Conservation (phyloP, 92 coral and sea anemone species). For the Porites lobata region DNA sequence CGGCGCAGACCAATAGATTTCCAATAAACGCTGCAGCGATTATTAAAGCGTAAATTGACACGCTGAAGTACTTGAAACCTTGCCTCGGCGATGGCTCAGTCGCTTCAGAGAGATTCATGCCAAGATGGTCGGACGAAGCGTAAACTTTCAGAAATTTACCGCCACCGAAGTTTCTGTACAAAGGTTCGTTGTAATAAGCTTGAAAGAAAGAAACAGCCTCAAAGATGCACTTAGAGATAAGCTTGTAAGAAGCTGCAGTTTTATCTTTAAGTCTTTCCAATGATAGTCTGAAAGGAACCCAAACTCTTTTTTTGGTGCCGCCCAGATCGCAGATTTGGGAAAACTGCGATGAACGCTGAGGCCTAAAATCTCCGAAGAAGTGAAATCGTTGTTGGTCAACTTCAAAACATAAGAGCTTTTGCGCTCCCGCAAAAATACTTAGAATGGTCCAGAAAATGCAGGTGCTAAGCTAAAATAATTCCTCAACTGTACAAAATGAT, state of each 20-base stretch:
- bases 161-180: background rate
- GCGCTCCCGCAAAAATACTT: no score
- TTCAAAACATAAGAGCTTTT: no score
- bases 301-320: background rate
- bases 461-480: background rate
- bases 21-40: constrained; percentile 75
- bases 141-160: background rate
- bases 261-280: background rate
- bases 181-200: background rate
- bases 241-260: background rate
- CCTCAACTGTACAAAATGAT: background rate
- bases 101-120: constrained; percentile 35
- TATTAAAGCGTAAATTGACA: constrained; percentile 63
- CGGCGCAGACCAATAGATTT: constrained; percentile 81
- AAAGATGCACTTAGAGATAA: background rate
- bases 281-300: background rate
- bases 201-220: background rate
- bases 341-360: background rate
- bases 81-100: background rate
- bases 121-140: background rate
- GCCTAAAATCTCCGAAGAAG: background rate
- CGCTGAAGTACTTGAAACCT: constrained; percentile 24
- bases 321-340: background rate
- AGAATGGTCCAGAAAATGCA: no score
- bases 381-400: background rate